phyloP scores from a whole-genome alignment of 2,113 vertebrate species.

The Phylloscopus trochilus region DNA sequence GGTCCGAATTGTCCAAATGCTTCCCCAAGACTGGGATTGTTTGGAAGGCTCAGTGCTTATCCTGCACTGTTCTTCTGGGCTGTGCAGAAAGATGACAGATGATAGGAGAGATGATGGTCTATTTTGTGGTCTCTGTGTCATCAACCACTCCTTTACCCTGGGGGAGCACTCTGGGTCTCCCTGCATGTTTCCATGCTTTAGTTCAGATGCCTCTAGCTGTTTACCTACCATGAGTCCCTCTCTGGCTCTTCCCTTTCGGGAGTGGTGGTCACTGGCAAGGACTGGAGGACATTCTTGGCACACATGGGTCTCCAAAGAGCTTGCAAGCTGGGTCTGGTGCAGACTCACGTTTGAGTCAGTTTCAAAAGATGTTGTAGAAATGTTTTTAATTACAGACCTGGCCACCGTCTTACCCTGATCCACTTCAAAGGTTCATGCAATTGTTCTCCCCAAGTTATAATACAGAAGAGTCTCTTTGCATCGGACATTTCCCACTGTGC shows the following conservation, averaged over 20 bases:
- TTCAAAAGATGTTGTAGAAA: background rate
- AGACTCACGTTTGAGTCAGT: background rate
- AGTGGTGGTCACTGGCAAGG: background rate
- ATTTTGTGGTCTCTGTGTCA: background rate
- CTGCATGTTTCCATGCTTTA: background rate
- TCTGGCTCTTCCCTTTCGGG: background rate
- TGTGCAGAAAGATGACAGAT: background rate
- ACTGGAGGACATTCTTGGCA: background rate
- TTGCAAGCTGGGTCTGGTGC: background rate
- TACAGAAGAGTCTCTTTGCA: background rate
- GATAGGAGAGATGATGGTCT: background rate
- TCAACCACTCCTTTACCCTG: background rate
- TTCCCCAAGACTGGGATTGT: background rate
- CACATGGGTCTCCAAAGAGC: background rate
- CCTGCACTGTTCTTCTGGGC: background rate
- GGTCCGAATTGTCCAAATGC: background rate
- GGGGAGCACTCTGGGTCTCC: background rate
- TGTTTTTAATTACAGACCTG: background rate
- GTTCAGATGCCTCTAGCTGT: background rate
- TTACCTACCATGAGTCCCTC: background rate
- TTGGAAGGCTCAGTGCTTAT: background rate
- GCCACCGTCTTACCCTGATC: background rate
- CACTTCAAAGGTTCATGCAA: background rate
- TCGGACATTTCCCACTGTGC: rapidly evolving
- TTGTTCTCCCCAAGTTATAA: background rate